Evolutionary conservation across 2,797 vertebrate species (phyloP).

Genomic region (Anas bernieri): DNA sequence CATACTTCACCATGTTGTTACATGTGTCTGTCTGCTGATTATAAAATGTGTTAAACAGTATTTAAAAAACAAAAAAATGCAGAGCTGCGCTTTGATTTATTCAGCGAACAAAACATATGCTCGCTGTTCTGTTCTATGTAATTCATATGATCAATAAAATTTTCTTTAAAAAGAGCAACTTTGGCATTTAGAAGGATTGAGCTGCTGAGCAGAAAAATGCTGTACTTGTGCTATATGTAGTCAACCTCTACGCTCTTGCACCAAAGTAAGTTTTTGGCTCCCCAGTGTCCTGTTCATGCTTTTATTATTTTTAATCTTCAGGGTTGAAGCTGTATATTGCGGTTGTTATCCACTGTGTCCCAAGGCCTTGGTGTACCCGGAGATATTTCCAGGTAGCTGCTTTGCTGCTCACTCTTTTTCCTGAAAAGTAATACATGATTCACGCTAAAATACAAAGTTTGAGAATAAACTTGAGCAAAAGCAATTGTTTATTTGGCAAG

Average conservation of each 20-base stretch:
- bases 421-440: conserved; percentile 46
- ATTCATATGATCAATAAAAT: conserved; percentile 84
- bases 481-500: conserved; percentile 88
- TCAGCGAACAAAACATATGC: conserved; percentile 86
- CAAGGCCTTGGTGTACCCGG: conserved; percentile 92
- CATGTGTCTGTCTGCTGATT: conserved; percentile 86
- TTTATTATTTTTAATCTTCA: conserved; percentile 71
- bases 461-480: conserved; percentile 79
- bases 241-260: conserved; percentile 54
- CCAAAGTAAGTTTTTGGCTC: conserved; percentile 47
- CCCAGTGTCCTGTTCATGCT: conserved; percentile 26
- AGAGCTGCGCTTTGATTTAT: conserved; percentile 85
- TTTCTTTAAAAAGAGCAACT: conserved; percentile 80
- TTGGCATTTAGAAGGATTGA: conserved; percentile 74
- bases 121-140: conserved; percentile 84
- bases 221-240: conserved; percentile 41
- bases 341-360: conserved; percentile 96
- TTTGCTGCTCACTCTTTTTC: background rate
- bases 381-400: conserved; percentile 93
- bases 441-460: conserved; percentile 73
- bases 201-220: conserved; percentile 47
- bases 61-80: conserved; percentile 84
- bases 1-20: conserved; percentile 82
- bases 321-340: conserved; percentile 95
- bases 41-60: conserved; percentile 86